Conservation (phyloP, 2,888 invertebrate genomes). For the Cecidostiba fungosa region DNA sequence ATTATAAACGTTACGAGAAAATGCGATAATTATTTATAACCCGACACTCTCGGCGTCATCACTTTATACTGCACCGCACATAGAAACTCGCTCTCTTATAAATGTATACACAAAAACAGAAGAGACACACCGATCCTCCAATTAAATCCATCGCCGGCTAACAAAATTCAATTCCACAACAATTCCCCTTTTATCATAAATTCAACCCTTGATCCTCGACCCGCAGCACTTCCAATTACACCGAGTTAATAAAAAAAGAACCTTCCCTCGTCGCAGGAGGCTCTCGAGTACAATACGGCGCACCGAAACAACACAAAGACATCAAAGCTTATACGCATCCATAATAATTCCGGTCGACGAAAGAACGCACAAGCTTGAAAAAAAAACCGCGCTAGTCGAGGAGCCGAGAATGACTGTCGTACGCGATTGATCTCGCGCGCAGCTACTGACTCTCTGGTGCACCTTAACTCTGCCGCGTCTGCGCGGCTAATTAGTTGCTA, state of each 20-base stretch:
- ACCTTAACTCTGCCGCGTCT: constrained; percentile 2
- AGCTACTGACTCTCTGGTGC: too few species aligned
- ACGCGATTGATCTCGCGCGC: constrained; percentile 14
- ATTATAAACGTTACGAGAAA: neutral
- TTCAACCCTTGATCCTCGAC: neutral
- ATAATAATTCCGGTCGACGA: neutral
- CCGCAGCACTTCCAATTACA: neutral
- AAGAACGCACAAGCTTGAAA: too few species aligned
- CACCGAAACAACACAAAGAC: neutral
- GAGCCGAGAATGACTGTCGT: neutral
- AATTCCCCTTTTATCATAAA: neutral
- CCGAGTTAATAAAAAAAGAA: neutral
- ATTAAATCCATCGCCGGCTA: neutral
- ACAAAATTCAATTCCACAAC: neutral
- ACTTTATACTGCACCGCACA: too few species aligned
- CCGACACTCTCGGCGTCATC: too few species aligned
- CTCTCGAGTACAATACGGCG: neutral
- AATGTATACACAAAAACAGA: too few species aligned
- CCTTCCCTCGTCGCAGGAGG: neutral
- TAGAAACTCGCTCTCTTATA: too few species aligned
- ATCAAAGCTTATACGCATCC: neutral
- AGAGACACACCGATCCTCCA: neutral
- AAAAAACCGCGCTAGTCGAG: neutral
- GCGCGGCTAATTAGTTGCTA: constrained; percentile 24
- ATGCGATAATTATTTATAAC: neutral